phyloP scores from a whole-genome alignment of 2,888 invertebrate genomes.

The Phlogophora meticulosa region DNA sequence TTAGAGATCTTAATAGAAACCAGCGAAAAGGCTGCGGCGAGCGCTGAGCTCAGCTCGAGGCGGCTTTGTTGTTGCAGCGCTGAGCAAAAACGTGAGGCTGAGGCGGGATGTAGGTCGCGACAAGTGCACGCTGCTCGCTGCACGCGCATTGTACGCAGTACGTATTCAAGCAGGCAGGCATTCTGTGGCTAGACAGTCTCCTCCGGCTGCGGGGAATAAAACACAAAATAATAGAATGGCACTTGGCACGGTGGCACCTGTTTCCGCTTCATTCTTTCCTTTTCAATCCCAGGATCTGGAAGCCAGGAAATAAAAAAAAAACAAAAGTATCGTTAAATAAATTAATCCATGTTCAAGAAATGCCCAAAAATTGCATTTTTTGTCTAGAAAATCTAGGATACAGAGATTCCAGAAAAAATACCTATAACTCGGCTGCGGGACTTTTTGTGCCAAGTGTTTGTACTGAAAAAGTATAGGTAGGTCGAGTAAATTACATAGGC shows the following conservation, averaged over 20 bases:
- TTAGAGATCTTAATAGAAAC: constrained; percentile 87
- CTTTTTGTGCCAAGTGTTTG: not conserved
- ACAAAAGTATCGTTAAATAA: too few relatives aligned
- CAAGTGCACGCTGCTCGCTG: constrained; percentile 81
- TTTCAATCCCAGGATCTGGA: not conserved
- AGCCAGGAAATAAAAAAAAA: too few relatives aligned
- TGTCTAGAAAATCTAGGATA: too few relatives aligned
- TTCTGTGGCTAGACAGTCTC: constrained; percentile 24
- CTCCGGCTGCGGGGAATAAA: constrained; percentile 16
- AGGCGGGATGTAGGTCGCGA: constrained; percentile 84
- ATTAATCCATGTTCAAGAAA: too few relatives aligned
- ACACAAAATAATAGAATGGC: not conserved
- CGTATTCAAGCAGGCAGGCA: constrained; percentile 20
- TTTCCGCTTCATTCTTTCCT: not conserved
- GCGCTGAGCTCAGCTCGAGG: constrained; percentile 66
- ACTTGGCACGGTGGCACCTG: not conserved
- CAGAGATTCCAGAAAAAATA: too few relatives aligned
- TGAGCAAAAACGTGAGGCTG: constrained; percentile 84
- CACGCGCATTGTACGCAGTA: constrained; percentile 61
- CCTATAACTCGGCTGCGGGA: not conserved
- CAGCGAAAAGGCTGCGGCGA: constrained; percentile 80
- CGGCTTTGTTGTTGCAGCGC: constrained; percentile 75
- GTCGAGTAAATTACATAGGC: not conserved
- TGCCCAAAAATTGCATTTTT: too few relatives aligned
- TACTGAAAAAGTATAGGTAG: not conserved